A percentile compares a stretch with the other conserved stretches of the same genome.
phyloP scores from a whole-genome alignment of 2,888 invertebrate genomes.

The Trachelus iudaicus region DNA sequence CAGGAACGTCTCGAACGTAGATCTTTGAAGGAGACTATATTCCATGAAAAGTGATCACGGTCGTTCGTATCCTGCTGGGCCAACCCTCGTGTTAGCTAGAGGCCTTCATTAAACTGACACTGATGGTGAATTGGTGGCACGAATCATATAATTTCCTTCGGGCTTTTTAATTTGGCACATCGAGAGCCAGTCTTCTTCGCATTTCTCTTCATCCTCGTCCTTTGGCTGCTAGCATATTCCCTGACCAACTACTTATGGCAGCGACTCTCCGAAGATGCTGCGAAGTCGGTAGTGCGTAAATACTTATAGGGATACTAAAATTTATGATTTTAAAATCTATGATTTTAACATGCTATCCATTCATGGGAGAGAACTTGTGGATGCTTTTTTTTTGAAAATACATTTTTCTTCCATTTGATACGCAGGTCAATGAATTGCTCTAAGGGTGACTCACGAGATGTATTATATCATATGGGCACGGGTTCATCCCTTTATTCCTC shows the following conservation, averaged over 20 bases:
- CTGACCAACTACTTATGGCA: neutral
- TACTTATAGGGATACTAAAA: neutral
- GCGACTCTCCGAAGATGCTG: neutral
- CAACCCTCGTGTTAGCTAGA: slow-evolving; percentile 46
- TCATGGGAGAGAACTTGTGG: neutral
- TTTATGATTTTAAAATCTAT: neutral
- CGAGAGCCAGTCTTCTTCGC: slow-evolving; percentile 31
- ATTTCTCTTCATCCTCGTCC: slow-evolving; percentile 28
- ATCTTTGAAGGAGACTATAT: neutral
- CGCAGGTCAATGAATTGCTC: neutral
- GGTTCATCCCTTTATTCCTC: slow-evolving; percentile 1
- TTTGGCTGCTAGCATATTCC: neutral
- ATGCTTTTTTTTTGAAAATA: neutral
- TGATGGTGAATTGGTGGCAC: slow-evolving; percentile 49
- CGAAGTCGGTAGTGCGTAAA: neutral
- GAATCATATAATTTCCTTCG: slow-evolving; percentile 48
- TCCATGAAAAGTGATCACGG: slow-evolving; percentile 41
- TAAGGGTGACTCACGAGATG: neutral
- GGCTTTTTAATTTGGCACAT: slow-evolving; percentile 44
- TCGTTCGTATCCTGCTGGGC: slow-evolving; percentile 47
- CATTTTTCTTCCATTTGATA: neutral
- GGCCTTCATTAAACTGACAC: slow-evolving; percentile 54
- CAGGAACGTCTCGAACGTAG: neutral
- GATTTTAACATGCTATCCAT: neutral
- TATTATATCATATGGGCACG: neutral